phyloP scores from a whole-genome alignment of 2,113 vertebrate genomes.

The Emydocephalus ijimae region DNA sequence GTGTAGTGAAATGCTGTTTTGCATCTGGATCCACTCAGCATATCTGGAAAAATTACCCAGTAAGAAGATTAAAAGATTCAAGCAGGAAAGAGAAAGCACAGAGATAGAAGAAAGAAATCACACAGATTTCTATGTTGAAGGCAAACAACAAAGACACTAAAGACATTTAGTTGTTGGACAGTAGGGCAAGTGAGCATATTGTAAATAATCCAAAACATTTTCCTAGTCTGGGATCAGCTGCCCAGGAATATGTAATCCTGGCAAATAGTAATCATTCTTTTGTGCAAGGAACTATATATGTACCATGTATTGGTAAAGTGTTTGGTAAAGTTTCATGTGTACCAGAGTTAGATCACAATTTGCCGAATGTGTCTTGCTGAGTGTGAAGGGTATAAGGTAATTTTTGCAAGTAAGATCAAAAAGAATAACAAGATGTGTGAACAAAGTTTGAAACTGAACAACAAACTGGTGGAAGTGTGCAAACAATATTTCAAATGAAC shows the following conservation, averaged over 20 bases:
- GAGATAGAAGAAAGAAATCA: no score
- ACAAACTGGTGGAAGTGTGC: no score
- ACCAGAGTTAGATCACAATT: not conserved
- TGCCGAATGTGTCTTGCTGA: not conserved
- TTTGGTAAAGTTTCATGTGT: not conserved
- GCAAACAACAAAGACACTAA: not conserved
- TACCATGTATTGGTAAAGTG: no score
- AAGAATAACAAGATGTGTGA: not conserved
- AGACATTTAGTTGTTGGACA: not conserved
- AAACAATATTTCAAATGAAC: not conserved
- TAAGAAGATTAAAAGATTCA: not conserved
- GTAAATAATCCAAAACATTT: not conserved
- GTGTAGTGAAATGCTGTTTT: no score
- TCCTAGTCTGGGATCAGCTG: not conserved
- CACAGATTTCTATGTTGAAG: not conserved
- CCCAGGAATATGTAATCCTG: not conserved
- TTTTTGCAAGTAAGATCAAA: not conserved
- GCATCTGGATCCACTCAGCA: no score
- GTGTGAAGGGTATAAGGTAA: not conserved
- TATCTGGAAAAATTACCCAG: not conserved
- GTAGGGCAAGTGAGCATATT: not conserved
- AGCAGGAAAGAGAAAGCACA: not conserved
- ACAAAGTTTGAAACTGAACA: not conserved
- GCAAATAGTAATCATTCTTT: not conserved
- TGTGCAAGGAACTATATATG: not conserved